Evolutionary conservation across 1,140 invertebrate genomes (phyloP).

Genomic region (Trichonephila inaurata): DNA sequence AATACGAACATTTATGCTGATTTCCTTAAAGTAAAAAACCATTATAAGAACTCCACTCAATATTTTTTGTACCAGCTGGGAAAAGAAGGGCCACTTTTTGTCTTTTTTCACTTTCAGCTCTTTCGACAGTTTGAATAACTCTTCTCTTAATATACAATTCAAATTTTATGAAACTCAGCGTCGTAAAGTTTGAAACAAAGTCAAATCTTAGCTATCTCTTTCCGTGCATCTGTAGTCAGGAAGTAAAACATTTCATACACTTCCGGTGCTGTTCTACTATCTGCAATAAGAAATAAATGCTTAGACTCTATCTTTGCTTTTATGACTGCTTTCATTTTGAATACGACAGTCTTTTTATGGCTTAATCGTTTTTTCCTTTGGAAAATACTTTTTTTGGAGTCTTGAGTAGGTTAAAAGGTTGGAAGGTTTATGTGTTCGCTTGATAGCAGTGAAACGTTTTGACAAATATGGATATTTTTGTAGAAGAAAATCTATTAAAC

Average conservation of each 20-base stretch:
- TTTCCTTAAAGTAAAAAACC: background rate
- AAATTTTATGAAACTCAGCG: slow-evolving; percentile 2
- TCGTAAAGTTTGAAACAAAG: slow-evolving; percentile 17
- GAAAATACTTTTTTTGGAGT: too few species aligned
- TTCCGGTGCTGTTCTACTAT: background rate
- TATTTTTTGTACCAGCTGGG: background rate
- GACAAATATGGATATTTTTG: background rate
- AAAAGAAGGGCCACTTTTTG: background rate
- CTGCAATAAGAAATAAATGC: background rate
- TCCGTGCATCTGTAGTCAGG: slow-evolving; percentile 4
- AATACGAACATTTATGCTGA: background rate
- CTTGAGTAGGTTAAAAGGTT: background rate
- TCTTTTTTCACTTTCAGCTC: background rate
- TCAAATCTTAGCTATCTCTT: slow-evolving; percentile 13
- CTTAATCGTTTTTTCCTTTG: background rate
- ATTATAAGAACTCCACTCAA: background rate
- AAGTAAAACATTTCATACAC: background rate
- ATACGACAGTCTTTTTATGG: background rate
- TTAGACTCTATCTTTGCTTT: background rate
- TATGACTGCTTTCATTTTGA: background rate
- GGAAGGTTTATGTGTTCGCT: background rate
- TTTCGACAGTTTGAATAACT: background rate
- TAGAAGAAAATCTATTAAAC: too few species aligned
- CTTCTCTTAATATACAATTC: background rate
- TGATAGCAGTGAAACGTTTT: background rate